These are phyloP conservation scores for Morus bassanus DNA, from an alignment of 2,797 vertebrate species.

Conservation along the genomic window DNA sequence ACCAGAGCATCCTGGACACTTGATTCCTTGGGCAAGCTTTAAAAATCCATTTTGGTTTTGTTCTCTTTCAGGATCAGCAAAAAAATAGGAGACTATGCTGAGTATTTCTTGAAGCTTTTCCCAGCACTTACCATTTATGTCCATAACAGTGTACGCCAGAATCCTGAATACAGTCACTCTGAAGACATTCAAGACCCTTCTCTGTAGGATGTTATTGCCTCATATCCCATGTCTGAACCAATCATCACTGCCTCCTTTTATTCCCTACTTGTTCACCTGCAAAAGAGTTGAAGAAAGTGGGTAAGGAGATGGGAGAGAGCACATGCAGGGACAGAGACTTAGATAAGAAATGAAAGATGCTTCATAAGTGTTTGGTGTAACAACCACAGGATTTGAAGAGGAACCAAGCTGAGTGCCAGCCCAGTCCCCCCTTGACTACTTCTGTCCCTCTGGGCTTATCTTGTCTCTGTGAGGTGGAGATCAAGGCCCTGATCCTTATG, in stretches of 20 bases:
- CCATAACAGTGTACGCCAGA: conserved; percentile 45
- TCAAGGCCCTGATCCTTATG: not conserved
- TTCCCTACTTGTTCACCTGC: not conserved
- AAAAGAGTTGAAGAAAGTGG: not conserved
- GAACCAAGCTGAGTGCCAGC: not conserved
- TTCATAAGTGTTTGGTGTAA: not conserved
- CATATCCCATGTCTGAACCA: not conserved
- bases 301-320: not conserved
- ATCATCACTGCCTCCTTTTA: not conserved
- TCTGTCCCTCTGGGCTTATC: not conserved
- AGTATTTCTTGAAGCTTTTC: conserved; percentile 69
- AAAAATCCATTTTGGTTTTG: not conserved
- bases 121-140: conserved; percentile 67
- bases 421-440: not conserved
- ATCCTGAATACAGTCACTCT: conserved; percentile 2
- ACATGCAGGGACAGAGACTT: not conserved
- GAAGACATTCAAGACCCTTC: not conserved
- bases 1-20: not conserved
- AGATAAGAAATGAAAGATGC: not conserved
- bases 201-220: not conserved
- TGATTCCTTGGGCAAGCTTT: not conserved
- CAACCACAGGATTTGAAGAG: not conserved
- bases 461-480: not conserved
- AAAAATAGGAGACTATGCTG: conserved; percentile 30
- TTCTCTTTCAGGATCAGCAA: conserved; percentile 65